phyloP scores from a whole-genome alignment of 2,113 vertebrate genomes.

The Gasterosteus aculeatus region DNA sequence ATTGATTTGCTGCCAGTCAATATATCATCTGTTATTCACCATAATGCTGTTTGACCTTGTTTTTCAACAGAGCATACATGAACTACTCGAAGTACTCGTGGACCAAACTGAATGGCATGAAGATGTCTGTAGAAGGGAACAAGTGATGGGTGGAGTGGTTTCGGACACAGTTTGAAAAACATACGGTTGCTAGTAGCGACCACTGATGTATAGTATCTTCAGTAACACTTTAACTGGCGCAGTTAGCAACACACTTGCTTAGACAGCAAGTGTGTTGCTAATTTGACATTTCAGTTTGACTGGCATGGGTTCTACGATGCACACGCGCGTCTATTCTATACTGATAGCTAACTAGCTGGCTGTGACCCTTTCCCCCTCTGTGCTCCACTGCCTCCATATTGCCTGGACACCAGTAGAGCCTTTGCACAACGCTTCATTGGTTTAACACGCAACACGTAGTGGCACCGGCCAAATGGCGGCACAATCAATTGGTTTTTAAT shows the following conservation, averaged over 20 bases:
- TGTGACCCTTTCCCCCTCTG: constrained; percentile 39
- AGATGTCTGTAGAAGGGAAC: neutral
- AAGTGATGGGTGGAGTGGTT: neutral
- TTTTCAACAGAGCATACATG: neutral
- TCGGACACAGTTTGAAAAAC: no score
- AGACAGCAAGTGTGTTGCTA: neutral
- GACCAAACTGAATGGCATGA: neutral
- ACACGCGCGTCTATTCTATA: neutral
- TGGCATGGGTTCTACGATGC: neutral
- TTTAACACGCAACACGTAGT: constrained; percentile 53
- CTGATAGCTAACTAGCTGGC: constrained; percentile 13
- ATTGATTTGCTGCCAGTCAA: constrained; percentile 16
- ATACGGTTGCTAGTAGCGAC: no score
- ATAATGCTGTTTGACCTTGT: constrained; percentile 3
- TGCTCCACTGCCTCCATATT: constrained; percentile 68
- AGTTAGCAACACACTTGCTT: no score
- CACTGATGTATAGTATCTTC: no score
- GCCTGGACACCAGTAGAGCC: constrained; percentile 46
- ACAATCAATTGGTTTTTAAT: constrained; percentile 78
- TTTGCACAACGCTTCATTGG: constrained; percentile 57
- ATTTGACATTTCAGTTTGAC: neutral
- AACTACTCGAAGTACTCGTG: neutral
- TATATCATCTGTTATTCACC: constrained; percentile 4
- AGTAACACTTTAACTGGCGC: no score
- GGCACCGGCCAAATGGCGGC: constrained; percentile 57